These are phyloP conservation scores for Acanthosepion lycidas DNA, from an alignment of 2,888 invertebrate genomes.

Conservation along the genomic window DNA sequence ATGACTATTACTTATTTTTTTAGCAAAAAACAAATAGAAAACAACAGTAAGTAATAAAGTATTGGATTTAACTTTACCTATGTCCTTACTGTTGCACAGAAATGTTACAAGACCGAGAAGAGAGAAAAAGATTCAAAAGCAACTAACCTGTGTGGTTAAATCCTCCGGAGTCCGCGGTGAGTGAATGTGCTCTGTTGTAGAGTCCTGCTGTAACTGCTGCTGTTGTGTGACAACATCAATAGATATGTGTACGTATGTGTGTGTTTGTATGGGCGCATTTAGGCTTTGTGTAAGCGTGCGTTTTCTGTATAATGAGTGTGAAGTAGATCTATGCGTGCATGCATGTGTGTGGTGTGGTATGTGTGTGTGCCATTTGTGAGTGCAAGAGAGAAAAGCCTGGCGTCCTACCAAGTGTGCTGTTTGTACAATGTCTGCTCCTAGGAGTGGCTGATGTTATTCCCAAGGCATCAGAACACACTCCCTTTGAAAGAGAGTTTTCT, in stretches of 20 bases:
- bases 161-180: slow-evolving; percentile 21
- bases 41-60: neutral
- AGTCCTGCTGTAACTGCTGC: slow-evolving; percentile 33
- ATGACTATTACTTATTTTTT: neutral
- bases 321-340: slow-evolving; percentile 33
- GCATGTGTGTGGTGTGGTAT: neutral
- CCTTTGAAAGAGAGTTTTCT: slow-evolving; percentile 33
- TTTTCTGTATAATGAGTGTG: neutral
- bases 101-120: neutral
- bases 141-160: slow-evolving; percentile 22
- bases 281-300: neutral
- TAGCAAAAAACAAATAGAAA: neutral
- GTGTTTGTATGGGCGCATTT: neutral
- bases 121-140: too few relatives aligned
- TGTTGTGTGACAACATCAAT: slow-evolving; percentile 33
- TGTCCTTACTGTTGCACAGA: neutral
- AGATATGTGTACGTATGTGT: neutral
- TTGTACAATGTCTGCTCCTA: slow-evolving; percentile 33
- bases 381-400: slow-evolving; percentile 33
- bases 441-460: slow-evolving; percentile 33
- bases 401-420: slow-evolving; percentile 33
- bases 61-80: slow-evolving; percentile 3
- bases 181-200: slow-evolving; percentile 33
- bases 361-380: slow-evolving; percentile 6
- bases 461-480: slow-evolving; percentile 33